Evolutionary conservation across 2,797 vertebrate species (phyloP).

Genomic region (Choloepus didactylus): DNA sequence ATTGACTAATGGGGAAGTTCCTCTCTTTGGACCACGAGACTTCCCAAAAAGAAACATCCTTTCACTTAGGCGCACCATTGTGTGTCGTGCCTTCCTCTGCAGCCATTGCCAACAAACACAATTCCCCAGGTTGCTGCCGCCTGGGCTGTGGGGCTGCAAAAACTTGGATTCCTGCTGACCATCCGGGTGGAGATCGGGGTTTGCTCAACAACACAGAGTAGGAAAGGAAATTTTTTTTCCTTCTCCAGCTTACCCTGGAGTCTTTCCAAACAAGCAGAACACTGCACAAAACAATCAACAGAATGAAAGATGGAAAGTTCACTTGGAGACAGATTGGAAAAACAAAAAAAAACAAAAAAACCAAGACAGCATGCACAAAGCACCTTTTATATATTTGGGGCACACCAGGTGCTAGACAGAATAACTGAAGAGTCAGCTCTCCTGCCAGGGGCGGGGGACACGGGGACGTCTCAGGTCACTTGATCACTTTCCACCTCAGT

Average conservation of each 20-base stretch:
- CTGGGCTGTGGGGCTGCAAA: background rate
- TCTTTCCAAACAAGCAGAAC: conserved; percentile 37
- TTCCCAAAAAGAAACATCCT: background rate
- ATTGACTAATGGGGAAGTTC: background rate
- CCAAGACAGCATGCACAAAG: background rate
- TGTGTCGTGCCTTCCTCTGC: background rate
- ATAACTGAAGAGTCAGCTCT: accelerated
- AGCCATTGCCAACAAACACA: background rate
- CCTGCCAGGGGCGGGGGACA: too few species aligned
- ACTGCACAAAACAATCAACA: background rate
- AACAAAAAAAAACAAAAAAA: background rate
- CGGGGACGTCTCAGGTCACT: background rate
- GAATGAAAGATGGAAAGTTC: background rate
- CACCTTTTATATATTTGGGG: background rate
- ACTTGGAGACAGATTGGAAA: background rate
- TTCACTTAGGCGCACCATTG: too few species aligned
- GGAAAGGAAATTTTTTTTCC: background rate
- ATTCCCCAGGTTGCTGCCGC: background rate
- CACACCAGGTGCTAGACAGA: background rate
- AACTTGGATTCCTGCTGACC: background rate
- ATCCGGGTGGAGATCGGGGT: background rate
- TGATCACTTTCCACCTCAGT: background rate
- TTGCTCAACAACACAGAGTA: conserved; percentile 56
- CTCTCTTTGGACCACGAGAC: background rate
- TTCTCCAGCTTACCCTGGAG: conserved; percentile 46